Base-by-base conservation (phyloP, 2,797 vertebrate species). In the Anniella stebbinsi region DNA sequence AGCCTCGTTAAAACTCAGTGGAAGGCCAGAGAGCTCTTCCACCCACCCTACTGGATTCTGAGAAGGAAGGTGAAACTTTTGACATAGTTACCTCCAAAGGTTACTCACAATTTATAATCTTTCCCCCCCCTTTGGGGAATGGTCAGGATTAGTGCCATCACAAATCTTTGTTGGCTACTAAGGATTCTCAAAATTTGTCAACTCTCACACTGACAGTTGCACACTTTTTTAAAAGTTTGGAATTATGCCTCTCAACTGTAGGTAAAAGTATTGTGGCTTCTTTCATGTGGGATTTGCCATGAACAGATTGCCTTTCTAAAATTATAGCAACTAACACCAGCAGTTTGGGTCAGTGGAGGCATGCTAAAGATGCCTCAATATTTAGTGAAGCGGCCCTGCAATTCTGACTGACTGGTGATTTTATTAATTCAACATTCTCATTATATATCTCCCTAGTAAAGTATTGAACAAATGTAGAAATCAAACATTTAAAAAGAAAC, bases 341-440 rank as follows among this genome's bases (percentile, higher is more conserved):
- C 57, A 87, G 41, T n/a, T 5, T 1, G 85, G 88, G 92, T 73
- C 80, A 88, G 38, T 45, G 70, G 30, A 92, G 88, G 87, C 91
- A 80, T 30, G 54, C 54, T 88, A 33, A 66, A 67, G 9, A 76
- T 76, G 60, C 72, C 54, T 84, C 36, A 36, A 1, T n/a, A 9
- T 41, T 57, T 23, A 86, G 11, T 83, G 91, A 84, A 90, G 80
- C 89, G 91, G 91, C 70, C 89, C 84, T 70, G 91, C 94, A 87
- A 76, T 92, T 92, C 82, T 63, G 30, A 21, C 0, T 89, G 84
- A 90, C 91, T 88, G 83, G 84, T 91, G 88, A 81, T 82, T 67
- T 82, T 67, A 86, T 82, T 60, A 91, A 91, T 54, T 88, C 72
- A 90, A 41, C 81, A 80, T 75, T 38, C 15, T 91, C 77, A 15